Base-by-base conservation (phyloP, 2,797 vertebrate genomes). In the Percopsis omiscomaycus region DNA sequence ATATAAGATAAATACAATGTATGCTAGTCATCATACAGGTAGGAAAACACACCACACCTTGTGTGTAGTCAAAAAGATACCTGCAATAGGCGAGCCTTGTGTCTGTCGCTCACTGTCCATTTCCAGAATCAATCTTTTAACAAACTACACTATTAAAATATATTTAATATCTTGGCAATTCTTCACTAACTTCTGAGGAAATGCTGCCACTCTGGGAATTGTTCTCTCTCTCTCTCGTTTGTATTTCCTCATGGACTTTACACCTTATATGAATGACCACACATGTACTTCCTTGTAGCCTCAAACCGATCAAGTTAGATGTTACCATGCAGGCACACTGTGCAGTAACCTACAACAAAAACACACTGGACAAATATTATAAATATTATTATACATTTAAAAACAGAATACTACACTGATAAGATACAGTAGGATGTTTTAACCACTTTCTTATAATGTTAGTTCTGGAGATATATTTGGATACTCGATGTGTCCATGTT, bases 231-330 rank as follows among this genome's bases (percentile, higher is more conserved):
- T 54, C 62, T 42, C 37, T 58, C 52, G 69, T 47, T 37, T 44
- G 14, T 46, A 42, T 29, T 32, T 9, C 9, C 70, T 59, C 15
- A 29, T 67, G 87, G 82, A 93, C 93, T 92, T 94, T 90, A 82
- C 61, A 61, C 88, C 75, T 67, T 61, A 58, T 59, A 52, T 48
- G 61, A 85, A 76, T 78, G 42, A 79, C 65, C 71, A 61, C 67
- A 69, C 64, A 71, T 72, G 63, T 67, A 92, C 90, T 92, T 93
- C 92, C 93, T 92, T 85, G 86, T 89, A 61, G 5, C 32, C 15
- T 75, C 79, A 89, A 88, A 84, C 75, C 79, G 57, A 42, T 42
- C 6, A 42, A 42, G 37, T 42, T 42, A 42, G 37, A 2, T 2
- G 29, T n/a, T 30, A 30, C 47, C 8, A 28, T 49, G 46, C 27